These are phyloP conservation scores for Ladona fulva DNA, from an alignment of 1,140 invertebrate genomes.

Conservation along the genomic window DNA sequence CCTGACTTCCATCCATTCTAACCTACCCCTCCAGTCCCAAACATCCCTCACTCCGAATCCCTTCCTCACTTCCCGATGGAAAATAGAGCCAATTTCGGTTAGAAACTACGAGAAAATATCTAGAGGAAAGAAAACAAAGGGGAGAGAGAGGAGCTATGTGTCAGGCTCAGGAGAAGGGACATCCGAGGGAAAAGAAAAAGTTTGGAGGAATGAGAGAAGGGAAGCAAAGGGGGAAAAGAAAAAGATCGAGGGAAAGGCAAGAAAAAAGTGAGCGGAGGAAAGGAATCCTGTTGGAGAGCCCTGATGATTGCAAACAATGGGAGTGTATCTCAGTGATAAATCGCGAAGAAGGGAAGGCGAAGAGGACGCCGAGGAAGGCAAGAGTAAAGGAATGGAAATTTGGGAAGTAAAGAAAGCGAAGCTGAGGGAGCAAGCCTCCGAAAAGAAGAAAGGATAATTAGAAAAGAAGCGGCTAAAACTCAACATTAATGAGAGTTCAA, in stretches of 20 bases:
- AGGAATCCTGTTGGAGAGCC: background rate
- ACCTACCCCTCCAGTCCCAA: background rate
- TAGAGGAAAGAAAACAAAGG: background rate
- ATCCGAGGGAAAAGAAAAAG: background rate
- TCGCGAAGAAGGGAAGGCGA: background rate
- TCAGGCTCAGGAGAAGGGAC: background rate
- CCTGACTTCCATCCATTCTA: too few species aligned
- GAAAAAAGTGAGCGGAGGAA: background rate
- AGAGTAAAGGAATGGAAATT: background rate
- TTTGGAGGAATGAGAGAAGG: background rate
- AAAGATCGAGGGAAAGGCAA: background rate
- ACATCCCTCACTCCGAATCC: background rate
- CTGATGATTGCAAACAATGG: constrained; percentile 9
- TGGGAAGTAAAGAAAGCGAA: too few species aligned
- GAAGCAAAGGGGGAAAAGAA: background rate
- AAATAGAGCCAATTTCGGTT: background rate
- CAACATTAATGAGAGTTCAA: too few species aligned
- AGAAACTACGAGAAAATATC: background rate
- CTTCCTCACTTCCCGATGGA: background rate
- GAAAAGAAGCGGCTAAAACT: too few species aligned
- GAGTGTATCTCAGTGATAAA: background rate
- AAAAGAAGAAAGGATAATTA: too few species aligned
- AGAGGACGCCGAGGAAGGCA: background rate
- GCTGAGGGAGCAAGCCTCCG: background rate
- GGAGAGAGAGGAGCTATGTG: background rate